A percentile compares a stretch with the other conserved stretches of the same genome.
phyloP scores from a whole-genome alignment of 2,797 vertebrate species.

The Pipistrellus kuhlii region DNA sequence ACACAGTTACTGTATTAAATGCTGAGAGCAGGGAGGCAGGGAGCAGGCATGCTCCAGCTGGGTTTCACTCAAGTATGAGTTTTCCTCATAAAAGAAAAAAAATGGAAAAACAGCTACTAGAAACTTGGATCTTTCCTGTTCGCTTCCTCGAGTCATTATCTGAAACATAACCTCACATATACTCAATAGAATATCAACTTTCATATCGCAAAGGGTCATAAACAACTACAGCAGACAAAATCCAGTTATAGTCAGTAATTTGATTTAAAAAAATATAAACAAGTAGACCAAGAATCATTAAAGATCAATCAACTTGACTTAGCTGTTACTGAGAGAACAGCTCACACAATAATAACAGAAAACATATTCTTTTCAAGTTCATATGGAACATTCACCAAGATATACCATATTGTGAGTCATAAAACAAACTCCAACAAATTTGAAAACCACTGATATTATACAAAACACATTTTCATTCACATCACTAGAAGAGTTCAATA shows the following conservation, averaged over 20 bases:
- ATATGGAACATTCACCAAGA: background rate
- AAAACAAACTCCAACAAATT: slow-evolving; percentile 16
- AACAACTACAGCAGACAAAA: background rate
- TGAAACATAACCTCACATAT: background rate
- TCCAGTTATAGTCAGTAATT: background rate
- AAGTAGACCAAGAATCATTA: background rate
- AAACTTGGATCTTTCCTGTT: background rate
- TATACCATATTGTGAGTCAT: background rate
- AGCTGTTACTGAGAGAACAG: background rate
- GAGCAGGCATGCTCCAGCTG: background rate
- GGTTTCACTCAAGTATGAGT: slow-evolving; percentile 41
- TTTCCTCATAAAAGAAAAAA: slow-evolving; percentile 23
- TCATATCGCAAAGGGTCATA: background rate
- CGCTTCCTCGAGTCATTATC: background rate
- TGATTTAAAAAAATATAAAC: background rate
- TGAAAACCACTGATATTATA: slow-evolving; percentile 7
- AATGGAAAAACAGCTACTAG: background rate
- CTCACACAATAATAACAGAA: background rate
- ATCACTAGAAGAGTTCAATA: slow-evolving; percentile 29
- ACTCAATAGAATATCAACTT: background rate
- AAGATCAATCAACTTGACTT: background rate
- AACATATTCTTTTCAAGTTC: background rate
- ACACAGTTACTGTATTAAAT: slow-evolving; percentile 71
- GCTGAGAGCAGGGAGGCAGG: background rate
- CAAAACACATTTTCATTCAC: background rate